phyloP scores from a whole-genome alignment of 2,888 invertebrate species.

The Rugalucina vietnamica region DNA sequence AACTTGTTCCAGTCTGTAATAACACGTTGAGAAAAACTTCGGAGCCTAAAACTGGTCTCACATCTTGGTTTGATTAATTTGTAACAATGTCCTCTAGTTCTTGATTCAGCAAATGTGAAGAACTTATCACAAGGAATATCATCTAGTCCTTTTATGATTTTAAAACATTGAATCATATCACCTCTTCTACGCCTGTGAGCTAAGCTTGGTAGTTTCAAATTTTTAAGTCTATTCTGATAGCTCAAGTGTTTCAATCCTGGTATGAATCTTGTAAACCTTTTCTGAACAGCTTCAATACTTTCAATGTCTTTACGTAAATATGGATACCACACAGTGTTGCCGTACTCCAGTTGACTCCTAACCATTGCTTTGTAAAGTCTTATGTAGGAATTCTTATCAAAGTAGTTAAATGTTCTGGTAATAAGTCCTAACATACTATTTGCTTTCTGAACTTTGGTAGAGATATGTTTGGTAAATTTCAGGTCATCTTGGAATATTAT shows the following conservation, averaged over 20 bases:
- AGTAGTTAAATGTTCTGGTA: conserved; percentile 23
- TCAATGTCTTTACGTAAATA: not conserved
- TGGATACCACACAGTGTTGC: conserved; percentile 13
- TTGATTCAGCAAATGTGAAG: no score
- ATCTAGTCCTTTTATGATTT: no score
- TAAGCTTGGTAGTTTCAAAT: no score
- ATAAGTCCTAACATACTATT: conserved; percentile 37
- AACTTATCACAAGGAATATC: no score
- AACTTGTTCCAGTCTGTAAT: no score
- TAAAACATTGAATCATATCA: no score
- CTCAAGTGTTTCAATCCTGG: not conserved
- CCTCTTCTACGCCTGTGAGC: no score
- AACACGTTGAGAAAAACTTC: no score
- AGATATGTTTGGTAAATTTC: conserved; percentile 30
- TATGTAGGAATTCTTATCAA: conserved; percentile 23
- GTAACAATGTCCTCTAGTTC: no score
- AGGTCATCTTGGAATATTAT: conserved; percentile 26
- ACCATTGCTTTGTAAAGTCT: conserved; percentile 24
- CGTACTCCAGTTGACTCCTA: conserved; percentile 16
- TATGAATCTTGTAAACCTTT: not conserved
- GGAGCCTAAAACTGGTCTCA: no score
- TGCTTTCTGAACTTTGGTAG: conserved; percentile 37
- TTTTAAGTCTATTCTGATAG: not conserved
- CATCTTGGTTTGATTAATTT: no score
- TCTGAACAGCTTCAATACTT: no score